Conservation (phyloP, 2,888 invertebrate species). For the Morpho achilles region DNA sequence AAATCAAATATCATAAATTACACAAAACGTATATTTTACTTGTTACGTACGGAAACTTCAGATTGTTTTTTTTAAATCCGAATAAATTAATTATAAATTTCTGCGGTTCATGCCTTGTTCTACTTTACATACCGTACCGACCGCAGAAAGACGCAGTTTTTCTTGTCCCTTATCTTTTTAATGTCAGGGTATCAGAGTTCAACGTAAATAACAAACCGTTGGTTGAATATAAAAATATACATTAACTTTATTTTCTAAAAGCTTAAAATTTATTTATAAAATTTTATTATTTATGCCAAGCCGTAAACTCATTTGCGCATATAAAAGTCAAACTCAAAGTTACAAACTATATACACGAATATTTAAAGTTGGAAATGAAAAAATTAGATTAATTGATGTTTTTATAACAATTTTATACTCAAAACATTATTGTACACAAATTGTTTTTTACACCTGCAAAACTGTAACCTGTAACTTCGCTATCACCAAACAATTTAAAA, state of each 20-base stretch:
- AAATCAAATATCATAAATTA: no score
- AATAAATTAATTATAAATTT: not conserved
- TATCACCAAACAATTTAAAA: slow-evolving; percentile 27
- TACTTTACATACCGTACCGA: slow-evolving; percentile 3
- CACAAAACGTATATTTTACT: not conserved
- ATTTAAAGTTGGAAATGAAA: no score
- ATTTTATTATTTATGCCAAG: no score
- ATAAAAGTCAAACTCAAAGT: no score
- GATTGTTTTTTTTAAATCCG: not conserved
- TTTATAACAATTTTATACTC: no score
- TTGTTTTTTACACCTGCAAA: slow-evolving; percentile 30
- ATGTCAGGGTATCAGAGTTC: slow-evolving; percentile 37
- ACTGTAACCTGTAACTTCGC: slow-evolving; percentile 17
- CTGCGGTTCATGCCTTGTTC: slow-evolving; percentile 1
- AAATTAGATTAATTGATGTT: no score
- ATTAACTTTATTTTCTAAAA: not conserved
- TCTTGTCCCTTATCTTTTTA: slow-evolving; percentile 28
- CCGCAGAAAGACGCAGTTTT: slow-evolving; percentile 26
- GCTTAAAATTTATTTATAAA: no score
- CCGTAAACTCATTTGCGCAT: no score
- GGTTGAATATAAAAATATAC: slow-evolving; percentile 14
- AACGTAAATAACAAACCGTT: slow-evolving; percentile 31
- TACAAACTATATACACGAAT: no score
- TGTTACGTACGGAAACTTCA: not conserved
- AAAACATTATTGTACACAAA: slow-evolving; percentile 1